Percentiles rank a stretch among this genome's conserved stretches.
phyloP scores from a whole-genome alignment of 2,113 vertebrate species.

The Cyanoramphus novaezelandiae region DNA sequence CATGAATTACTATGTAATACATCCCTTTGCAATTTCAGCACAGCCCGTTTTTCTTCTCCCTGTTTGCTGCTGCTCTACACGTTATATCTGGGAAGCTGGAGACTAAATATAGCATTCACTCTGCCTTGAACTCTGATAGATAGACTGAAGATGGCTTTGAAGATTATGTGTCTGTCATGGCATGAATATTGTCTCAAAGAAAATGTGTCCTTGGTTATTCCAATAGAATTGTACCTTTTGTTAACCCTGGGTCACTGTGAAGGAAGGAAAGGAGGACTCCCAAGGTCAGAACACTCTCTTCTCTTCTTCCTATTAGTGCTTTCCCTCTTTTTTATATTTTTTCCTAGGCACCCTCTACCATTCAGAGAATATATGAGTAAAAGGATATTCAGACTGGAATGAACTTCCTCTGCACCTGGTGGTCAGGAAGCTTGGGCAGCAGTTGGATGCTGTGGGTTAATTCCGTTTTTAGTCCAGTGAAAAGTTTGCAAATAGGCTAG shows the following conservation, averaged over 20 bases:
- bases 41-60: conserved; percentile 10
- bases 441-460: not conserved
- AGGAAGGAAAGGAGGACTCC: not conserved
- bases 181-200: not conserved
- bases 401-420: not conserved
- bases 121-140: not conserved
- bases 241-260: not conserved
- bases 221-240: not conserved
- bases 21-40: not conserved
- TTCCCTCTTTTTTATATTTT: not conserved
- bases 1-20: conserved; percentile 33
- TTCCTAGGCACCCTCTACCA: not conserved
- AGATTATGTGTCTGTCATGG: not conserved
- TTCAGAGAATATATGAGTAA: not conserved
- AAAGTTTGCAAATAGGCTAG: not conserved
- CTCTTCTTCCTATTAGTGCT: not conserved
- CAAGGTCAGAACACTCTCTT: not conserved
- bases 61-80: not conserved
- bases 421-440: not conserved
- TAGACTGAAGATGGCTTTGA: not conserved
- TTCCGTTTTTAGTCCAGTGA: not conserved
- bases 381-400: not conserved
- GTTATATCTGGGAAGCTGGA: not conserved
- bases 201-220: not conserved
- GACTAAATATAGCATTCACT: not conserved